These are phyloP conservation scores for Acrossocheilus wenchowensis DNA, from an alignment of 2,797 vertebrate genomes.

Conservation along the genomic window DNA sequence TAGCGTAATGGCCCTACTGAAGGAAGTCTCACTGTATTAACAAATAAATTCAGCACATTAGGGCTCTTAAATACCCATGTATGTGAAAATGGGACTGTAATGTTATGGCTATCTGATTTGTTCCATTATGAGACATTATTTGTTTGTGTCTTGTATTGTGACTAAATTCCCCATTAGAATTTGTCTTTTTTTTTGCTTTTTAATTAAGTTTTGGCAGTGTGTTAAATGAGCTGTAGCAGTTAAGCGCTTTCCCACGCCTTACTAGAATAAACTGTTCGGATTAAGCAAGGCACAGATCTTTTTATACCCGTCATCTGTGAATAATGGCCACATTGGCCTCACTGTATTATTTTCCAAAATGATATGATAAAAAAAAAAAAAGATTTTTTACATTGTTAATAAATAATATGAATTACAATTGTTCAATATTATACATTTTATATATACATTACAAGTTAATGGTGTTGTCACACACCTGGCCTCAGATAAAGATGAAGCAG, in stretches of 20 bases:
- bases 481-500: background rate
- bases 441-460: background rate
- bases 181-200: constrained; percentile 29
- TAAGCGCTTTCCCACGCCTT: background rate
- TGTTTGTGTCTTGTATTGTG: constrained; percentile 45
- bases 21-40: constrained; percentile 36
- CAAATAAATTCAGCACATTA: constrained; percentile 32
- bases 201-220: constrained; percentile 47
- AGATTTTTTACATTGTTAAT: background rate
- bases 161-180: constrained; percentile 50
- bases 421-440: background rate
- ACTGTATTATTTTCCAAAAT: background rate
- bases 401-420: background rate
- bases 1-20: constrained; percentile 34
- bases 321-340: background rate
- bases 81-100: constrained; percentile 36
- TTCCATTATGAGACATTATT: constrained; percentile 42
- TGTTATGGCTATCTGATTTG: constrained; percentile 27
- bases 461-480: constrained; percentile 3
- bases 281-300: constrained; percentile 29
- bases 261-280: constrained; percentile 27
- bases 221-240: constrained; percentile 44
- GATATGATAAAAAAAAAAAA: background rate
- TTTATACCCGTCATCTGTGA: constrained; percentile 8
- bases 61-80: constrained; percentile 20